Evolutionary conservation across 1,140 invertebrate species (phyloP), one percentile per base, ranked within the genome.

Genomic region (Lepidostoma basale): DNA sequence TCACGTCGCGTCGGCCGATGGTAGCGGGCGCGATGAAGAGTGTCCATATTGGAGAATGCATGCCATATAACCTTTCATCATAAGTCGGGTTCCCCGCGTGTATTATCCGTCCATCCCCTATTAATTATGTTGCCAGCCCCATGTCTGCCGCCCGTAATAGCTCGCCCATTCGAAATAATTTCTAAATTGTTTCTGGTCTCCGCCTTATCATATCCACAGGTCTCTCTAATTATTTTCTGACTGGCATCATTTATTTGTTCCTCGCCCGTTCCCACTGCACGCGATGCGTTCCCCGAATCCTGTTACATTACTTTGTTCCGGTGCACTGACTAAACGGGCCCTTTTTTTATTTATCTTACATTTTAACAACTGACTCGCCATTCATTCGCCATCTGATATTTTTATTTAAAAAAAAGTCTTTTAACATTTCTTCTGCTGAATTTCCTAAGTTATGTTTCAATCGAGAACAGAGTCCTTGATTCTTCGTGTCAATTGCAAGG

Each of bases 161-260:
- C 47, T 56, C 47, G 12, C 9, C 45, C 47, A 66, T 66, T 66
- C 25, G 65, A 60, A 67, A 67, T 67, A 60, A 67, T 67, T 60
- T 33, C 25, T 49, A 67, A 67, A 67, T 60, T 59, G 56, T 67
- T 58, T 33, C 65, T 25, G 20, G 54, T 45, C 33, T 18, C 39
- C 42, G 62, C 52, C 40, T 69, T 69, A 62, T 68, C 67, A 68
- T 69, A 63, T 63, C 62, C 59, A 39, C 56, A 39, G 58, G 59
- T 44, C 44, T 56, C 54, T 67, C 52, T 70, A 70, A 70, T 70
- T 70, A 70, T 70, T 60, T 67, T 67, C 52, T 23, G 64, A 49
- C 69, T 67, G 69, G 39, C 64, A 33, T 36, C 62, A 63, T 49
- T 16, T 14, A 2, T 23, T 3, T n/a, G 25, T 49, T 63, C 23